phyloP scores from a whole-genome alignment of 2,797 vertebrate genomes.

The Chelon labrosus region DNA sequence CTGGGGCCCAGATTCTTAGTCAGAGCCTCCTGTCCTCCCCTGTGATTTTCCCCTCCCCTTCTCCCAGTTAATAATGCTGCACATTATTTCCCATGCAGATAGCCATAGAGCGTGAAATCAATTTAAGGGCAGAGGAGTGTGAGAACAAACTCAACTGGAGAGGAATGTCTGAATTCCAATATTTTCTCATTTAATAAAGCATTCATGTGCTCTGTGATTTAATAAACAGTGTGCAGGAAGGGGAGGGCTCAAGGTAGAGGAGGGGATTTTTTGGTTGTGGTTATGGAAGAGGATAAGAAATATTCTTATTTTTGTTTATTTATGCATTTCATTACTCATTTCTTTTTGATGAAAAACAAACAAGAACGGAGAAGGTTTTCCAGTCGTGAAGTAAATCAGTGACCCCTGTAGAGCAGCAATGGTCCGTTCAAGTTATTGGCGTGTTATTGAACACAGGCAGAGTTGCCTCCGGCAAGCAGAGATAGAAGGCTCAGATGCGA shows the following conservation, averaged over 20 bases:
- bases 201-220: conserved; percentile 69
- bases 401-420: conserved; percentile 17
- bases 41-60: conserved; percentile 62
- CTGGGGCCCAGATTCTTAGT: conserved; percentile 47
- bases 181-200: conserved; percentile 77
- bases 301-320: too few species aligned
- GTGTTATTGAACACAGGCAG: conserved; percentile 23
- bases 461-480: conserved; percentile 6
- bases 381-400: neutral
- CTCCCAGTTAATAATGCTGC: conserved; percentile 75
- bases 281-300: conserved; percentile 1
- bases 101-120: conserved; percentile 80
- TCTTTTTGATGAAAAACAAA: neutral
- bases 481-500: conserved; percentile 31
- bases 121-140: conserved; percentile 76
- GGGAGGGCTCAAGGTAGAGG: conserved; percentile 23
- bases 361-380: neutral
- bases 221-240: conserved; percentile 62
- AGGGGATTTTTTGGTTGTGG: conserved; percentile 10
- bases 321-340: conserved; percentile 2
- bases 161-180: conserved; percentile 76
- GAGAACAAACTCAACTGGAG: conserved; percentile 74
- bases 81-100: conserved; percentile 81
- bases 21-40: conserved; percentile 64
- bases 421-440: conserved; percentile 2